phyloP scores from a whole-genome alignment of 2,888 invertebrate species.

The Atherix ibis region DNA sequence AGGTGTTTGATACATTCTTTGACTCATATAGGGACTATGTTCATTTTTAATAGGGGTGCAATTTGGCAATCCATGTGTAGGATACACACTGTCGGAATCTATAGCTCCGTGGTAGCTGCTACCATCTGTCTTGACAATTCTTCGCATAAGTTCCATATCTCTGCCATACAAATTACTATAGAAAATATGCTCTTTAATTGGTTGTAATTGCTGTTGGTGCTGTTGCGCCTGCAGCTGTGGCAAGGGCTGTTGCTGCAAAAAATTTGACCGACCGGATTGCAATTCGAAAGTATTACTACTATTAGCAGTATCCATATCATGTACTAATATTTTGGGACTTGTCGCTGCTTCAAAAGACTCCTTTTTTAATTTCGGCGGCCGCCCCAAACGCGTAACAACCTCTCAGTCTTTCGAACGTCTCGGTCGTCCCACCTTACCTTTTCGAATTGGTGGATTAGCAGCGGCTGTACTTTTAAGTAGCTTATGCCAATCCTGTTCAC shows the following conservation, averaged over 20 bases:
- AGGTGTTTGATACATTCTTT: too few species aligned
- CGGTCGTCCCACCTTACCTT: conserved; percentile 67
- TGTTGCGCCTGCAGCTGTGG: conserved; percentile 8
- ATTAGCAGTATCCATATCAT: conserved; percentile 9
- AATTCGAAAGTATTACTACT: conserved; percentile 10
- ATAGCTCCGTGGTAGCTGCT: too few species aligned
- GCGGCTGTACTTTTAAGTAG: conserved; percentile 56
- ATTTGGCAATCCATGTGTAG: too few species aligned
- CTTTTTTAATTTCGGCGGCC: conserved; percentile 19
- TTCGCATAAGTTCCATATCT: conserved; percentile 15
- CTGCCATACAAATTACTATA: conserved; percentile 15
- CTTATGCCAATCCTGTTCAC: conserved; percentile 89
- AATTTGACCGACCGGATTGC: too few species aligned
- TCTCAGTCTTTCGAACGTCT: conserved; percentile 71
- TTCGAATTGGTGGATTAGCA: conserved; percentile 52
- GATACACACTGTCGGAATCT: too few species aligned
- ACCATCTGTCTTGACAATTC: conserved; percentile 11
- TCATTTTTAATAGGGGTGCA: too few species aligned
- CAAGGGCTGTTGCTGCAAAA: neutral
- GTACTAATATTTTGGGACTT: conserved; percentile 7
- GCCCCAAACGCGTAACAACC: conserved; percentile 17
- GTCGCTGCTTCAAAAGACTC: conserved; percentile 9
- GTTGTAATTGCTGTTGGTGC: conserved; percentile 1
- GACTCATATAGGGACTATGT: too few species aligned
- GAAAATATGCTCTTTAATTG: conserved; percentile 13